phyloP scores from a whole-genome alignment of 2,113 vertebrate species.

The Pelusios castaneus region DNA sequence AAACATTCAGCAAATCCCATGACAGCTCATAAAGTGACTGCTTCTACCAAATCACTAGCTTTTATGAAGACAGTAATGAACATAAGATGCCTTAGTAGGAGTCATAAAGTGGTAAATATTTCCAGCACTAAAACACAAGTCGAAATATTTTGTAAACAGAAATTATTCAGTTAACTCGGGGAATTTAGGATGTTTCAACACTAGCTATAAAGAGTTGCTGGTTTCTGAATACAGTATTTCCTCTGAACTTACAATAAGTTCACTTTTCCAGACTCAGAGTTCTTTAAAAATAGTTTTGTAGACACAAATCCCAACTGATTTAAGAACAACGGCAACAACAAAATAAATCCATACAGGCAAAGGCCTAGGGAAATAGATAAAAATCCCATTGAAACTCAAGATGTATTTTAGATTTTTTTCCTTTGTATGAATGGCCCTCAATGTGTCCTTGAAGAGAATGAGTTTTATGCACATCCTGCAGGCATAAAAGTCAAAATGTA shows the following conservation, averaged over 20 bases:
- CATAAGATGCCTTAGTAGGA: conserved; percentile 31
- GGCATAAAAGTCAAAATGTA: not conserved
- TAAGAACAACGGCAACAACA: not conserved
- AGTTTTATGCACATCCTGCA: not conserved
- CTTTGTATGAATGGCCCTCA: not conserved
- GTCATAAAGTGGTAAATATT: conserved; percentile 58
- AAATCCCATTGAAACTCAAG: not conserved
- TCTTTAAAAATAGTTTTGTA: conserved; percentile 35
- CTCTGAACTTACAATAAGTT: conserved; percentile 29
- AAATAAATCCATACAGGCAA: not conserved
- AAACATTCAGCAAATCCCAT: not conserved
- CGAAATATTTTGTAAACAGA: conserved; percentile 64
- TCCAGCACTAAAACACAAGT: conserved; percentile 47
- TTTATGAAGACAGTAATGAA: conserved; percentile 55
- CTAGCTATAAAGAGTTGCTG: conserved; percentile 38
- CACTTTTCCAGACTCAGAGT: not conserved
- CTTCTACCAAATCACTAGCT: conserved; percentile 26
- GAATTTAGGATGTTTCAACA: conserved; percentile 10
- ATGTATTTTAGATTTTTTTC: not conserved
- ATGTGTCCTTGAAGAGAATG: not conserved
- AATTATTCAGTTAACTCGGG: conserved; percentile 58
- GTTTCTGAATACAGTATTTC: not conserved
- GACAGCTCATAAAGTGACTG: conserved; percentile 33
- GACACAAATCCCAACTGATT: not conserved
- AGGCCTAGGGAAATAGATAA: not conserved